Evolutionary conservation across 2,888 invertebrate genomes (phyloP).

Genomic region (Eilema griseolum): DNA sequence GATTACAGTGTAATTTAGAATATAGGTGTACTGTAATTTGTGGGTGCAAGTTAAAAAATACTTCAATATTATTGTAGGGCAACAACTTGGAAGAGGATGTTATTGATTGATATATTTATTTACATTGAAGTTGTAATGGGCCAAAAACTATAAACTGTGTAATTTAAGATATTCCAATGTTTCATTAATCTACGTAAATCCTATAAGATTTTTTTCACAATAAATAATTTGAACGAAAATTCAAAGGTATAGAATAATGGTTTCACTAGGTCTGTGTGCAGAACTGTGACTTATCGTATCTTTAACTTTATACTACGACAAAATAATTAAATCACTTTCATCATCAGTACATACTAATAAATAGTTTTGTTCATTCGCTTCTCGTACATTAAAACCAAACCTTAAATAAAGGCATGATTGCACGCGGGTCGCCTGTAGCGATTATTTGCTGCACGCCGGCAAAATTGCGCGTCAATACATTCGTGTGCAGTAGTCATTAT

Average conservation of each 20-base stretch:
- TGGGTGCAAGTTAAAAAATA: not conserved
- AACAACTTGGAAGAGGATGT: too few species aligned
- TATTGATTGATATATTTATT: not conserved
- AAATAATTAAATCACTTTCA: too few species aligned
- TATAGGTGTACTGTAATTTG: constrained; percentile 3
- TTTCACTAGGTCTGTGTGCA: too few species aligned
- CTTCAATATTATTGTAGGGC: not conserved
- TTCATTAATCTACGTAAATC: too few species aligned
- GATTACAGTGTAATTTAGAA: constrained; percentile 10
- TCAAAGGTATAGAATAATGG: too few species aligned
- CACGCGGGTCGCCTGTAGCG: constrained; percentile 72
- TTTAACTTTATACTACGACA: too few species aligned
- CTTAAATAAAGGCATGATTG: constrained; percentile 67
- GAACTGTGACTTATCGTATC: too few species aligned
- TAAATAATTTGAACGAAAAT: too few species aligned
- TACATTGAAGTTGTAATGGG: too few species aligned
- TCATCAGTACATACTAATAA: too few species aligned
- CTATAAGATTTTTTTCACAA: too few species aligned
- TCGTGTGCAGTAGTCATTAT: constrained; percentile 59
- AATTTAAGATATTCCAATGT: not conserved
- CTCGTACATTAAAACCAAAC: constrained; percentile 58
- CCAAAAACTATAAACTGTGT: not conserved
- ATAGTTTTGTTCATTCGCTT: constrained; percentile 21
- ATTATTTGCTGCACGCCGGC: constrained; percentile 79
- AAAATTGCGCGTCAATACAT: constrained; percentile 77